phyloP scores from a whole-genome alignment of 1,140 invertebrate genomes.

The Carposina sasakii region DNA sequence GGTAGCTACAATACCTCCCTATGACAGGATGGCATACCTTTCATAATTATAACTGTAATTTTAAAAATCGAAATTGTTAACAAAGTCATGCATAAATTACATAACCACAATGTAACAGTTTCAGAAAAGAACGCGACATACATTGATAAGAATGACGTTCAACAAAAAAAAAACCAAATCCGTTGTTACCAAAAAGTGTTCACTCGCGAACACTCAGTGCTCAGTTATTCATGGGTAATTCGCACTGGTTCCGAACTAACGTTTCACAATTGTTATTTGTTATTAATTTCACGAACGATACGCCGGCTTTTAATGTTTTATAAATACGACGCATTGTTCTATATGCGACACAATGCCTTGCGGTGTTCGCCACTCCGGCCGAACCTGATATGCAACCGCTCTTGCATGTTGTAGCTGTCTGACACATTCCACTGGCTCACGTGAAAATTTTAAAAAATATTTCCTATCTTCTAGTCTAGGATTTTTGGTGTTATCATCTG shows the following conservation, averaged over 20 bases:
- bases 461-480: background rate
- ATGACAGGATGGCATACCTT: too few relatives aligned
- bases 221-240: slow-evolving; percentile 55
- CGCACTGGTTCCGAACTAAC: slow-evolving; percentile 59
- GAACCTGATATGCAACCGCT: slow-evolving; percentile 49
- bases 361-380: slow-evolving; percentile 39
- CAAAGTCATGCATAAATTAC: too few relatives aligned
- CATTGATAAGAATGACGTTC: too few relatives aligned
- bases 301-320: slow-evolving; percentile 68
- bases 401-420: slow-evolving; percentile 33
- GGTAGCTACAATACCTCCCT: too few relatives aligned
- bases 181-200: slow-evolving; percentile 1
- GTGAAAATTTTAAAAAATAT: slow-evolving; percentile 20
- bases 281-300: slow-evolving; percentile 71
- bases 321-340: slow-evolving; percentile 69
- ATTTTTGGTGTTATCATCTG: too few relatives aligned
- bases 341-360: slow-evolving; percentile 60
- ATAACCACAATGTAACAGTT: too few relatives aligned
- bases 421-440: slow-evolving; percentile 48
- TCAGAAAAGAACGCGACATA: too few relatives aligned
- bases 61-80: too few relatives aligned
- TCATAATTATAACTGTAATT: too few relatives aligned
- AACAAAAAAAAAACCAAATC: too few relatives aligned
- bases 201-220: slow-evolving; percentile 18
- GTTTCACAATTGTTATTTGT: slow-evolving; percentile 71